Evolutionary conservation across 1,140 invertebrate genomes (phyloP), one percentile per base, ranked within the genome.

Genomic region (Euura saliciscinereae): DNA sequence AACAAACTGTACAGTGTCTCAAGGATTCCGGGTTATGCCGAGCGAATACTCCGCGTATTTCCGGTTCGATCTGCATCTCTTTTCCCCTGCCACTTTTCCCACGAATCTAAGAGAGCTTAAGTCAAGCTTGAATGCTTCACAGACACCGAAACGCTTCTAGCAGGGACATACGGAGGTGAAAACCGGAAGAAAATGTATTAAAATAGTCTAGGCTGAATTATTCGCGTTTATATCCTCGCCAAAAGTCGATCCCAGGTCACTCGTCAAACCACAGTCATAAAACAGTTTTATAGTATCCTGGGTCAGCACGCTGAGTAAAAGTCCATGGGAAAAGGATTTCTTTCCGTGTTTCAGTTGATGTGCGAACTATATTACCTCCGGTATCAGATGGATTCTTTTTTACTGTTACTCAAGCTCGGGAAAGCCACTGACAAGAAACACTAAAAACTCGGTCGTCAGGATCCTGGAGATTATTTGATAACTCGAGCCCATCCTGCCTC

Each of bases 41-140:
- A 28, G 28, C 28, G 28, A 70, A 73, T 70, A 44, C 77, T 7
- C 11, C 43, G 10, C 69, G 70, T 64, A 45, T 46, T 45, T 6
- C 70, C 10, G 45, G 59, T 68, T 66, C 59, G 65, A 76, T 75
- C 72, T 11, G 51, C 66, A 65, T 45, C 46, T 66, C 43, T 51
- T n/a, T 51, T 51, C 51, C 13, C 51, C 51, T 28, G 10, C 3
- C 13, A 11, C 51, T 59, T 59, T 59, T 59, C 51, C 51, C 51
- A 59, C 51, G 51, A 59, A 59, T 59, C 51, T 59, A 8, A 59
- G 51, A 59, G 8, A 59, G 51, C 51, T 59, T 59, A 59, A 59
- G 51, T 59, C 51, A 59, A 8, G 51, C 51, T 59, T 59, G 8
- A n/a, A 8, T 59, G 51, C 51, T 59, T 59, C 13, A 11, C 6